phyloP scores from a whole-genome alignment of 2,113 vertebrate species.

The Actinemys pallida region DNA sequence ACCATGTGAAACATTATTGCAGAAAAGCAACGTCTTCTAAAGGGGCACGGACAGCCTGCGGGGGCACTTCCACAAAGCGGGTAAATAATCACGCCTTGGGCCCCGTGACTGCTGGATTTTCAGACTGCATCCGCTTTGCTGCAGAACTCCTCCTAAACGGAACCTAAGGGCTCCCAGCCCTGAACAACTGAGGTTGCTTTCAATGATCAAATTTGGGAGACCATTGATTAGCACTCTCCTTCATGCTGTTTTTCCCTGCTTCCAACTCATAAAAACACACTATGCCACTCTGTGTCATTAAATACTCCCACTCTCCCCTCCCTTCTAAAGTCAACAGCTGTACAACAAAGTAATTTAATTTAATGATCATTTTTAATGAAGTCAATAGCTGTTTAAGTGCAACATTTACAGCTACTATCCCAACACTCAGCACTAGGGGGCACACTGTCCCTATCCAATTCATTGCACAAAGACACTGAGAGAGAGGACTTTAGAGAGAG shows the following conservation, averaged over 20 bases:
- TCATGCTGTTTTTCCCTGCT: background rate
- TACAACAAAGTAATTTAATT: background rate
- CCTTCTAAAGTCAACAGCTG: background rate
- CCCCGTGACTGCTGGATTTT: rapidly evolving
- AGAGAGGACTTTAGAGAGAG: background rate
- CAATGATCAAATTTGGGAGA: background rate
- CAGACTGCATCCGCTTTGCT: background rate
- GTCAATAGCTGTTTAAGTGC: background rate
- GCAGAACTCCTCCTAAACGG: background rate
- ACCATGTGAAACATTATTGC: background rate
- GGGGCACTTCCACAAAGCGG: background rate
- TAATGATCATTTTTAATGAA: slow-evolving; percentile 18
- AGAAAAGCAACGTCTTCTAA: background rate
- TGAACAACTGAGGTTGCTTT: background rate
- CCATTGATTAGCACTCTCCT: background rate
- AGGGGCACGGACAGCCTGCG: rapidly evolving
- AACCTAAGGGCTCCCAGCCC: rapidly evolving
- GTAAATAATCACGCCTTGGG: background rate
- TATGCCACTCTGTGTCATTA: background rate
- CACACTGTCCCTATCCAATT: background rate
- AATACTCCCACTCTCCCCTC: background rate
- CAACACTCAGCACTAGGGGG: slow-evolving; percentile 27
- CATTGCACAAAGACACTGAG: background rate
- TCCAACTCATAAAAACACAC: background rate
- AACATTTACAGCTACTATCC: background rate